These are phyloP conservation scores for Eulemur rufifrons DNA, from an alignment of 2,113 vertebrate species.

Conservation along the genomic window DNA sequence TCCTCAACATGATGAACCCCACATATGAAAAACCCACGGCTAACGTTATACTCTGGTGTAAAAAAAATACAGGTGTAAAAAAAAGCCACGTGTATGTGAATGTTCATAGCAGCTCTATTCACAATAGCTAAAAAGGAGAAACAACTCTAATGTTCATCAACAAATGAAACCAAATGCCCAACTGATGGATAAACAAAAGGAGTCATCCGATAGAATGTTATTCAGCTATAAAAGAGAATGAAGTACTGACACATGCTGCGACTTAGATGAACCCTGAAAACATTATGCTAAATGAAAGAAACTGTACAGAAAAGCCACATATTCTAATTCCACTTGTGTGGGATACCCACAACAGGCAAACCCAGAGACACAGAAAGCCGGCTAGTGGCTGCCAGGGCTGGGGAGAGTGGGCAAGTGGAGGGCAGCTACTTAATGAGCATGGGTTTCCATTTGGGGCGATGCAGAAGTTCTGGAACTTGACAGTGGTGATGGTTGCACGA, in stretches of 20 bases:
- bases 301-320: not conserved
- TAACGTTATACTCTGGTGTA: not conserved
- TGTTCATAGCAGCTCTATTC: not conserved
- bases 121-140: not conserved
- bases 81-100: not conserved
- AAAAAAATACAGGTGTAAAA: not conserved
- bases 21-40: not conserved
- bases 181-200: not conserved
- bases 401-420: too few relatives aligned
- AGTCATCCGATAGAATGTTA: not conserved
- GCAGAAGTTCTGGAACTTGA: not conserved
- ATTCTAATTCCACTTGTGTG: not conserved
- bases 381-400: not conserved
- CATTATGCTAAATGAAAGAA: not conserved
- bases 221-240: not conserved
- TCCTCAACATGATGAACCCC: not conserved
- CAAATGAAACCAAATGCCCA: not conserved
- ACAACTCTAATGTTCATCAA: not conserved
- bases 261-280: not conserved
- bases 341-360: not conserved
- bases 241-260: not conserved
- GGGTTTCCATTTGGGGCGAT: not conserved
- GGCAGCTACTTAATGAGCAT: rapidly evolving
- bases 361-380: not conserved
- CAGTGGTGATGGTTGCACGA: not conserved